Percentiles rank a stretch among this genome's conserved stretches.
phyloP scores from a whole-genome alignment of 2,113 vertebrate species.

The Chlamydotis undulata region DNA sequence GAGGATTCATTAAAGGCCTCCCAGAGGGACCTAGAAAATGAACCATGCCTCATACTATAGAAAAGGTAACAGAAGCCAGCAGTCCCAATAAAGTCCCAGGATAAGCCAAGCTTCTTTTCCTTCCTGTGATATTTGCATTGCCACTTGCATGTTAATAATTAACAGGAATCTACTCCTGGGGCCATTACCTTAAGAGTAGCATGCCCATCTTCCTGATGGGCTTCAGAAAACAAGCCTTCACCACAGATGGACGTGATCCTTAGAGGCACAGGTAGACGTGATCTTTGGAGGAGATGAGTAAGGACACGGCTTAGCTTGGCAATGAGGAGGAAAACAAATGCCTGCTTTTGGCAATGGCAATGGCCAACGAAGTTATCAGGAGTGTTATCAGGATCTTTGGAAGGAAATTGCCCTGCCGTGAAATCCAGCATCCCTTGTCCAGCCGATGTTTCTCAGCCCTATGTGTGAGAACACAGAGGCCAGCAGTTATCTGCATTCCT shows the following conservation, averaged over 20 bases:
- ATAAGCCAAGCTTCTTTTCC: neutral
- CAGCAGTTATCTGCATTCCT: conserved; percentile 58
- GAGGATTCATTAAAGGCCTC: neutral
- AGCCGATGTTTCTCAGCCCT: neutral
- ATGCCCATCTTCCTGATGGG: neutral
- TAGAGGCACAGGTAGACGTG: neutral
- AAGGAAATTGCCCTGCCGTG: neutral
- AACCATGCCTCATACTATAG: neutral
- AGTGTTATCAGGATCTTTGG: neutral
- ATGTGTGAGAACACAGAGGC: conserved; percentile 28
- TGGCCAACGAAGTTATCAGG: neutral
- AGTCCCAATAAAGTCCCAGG: neutral
- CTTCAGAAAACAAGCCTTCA: neutral
- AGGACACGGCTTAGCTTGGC: neutral
- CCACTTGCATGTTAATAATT: neutral
- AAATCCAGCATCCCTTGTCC: neutral
- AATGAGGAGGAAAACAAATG: neutral
- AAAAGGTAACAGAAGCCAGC: neutral
- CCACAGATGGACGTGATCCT: neutral
- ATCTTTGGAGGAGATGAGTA: neutral
- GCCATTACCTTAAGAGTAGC: neutral
- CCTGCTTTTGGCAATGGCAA: neutral
- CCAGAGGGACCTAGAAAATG: neutral
- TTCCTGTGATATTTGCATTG: neutral
- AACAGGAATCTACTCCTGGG: neutral